Evolutionary conservation across 2,797 vertebrate genomes (phyloP), one percentile per base, ranked within the genome.

Genomic region (Sebastes baramenuke): DNA sequence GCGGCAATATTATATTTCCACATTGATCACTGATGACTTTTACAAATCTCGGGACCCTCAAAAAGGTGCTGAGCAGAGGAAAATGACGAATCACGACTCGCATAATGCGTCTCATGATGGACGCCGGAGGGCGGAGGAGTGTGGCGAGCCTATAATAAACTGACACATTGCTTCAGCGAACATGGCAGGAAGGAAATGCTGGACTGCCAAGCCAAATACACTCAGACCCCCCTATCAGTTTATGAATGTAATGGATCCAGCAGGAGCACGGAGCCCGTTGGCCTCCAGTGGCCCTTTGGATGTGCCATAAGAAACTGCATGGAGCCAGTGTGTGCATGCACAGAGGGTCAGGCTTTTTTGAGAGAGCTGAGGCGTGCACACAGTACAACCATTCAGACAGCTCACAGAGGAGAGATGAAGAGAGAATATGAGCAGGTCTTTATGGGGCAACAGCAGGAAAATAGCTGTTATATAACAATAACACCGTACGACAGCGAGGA

Each of bases 241-340:
- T 91, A 91, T 89, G 86, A 84, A 85, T 87, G 88, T 87, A 89
- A 93, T 79, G 74, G 83, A 87, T 87, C 75, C 89, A 89, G 89
- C 82, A 69, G 86, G 73, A 89, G 80, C 81, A 49, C 65, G 10
- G 84, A 87, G 92, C 71, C 58, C 20, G 72, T 18, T 80, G 75
- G 76, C 86, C 85, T 84, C 86, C 77, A 64, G 86, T 64, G 79
- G 83, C 69, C 77, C 70, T 83, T 65, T 77, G 46, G 83, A 86
- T 64, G 77, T 79, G 75, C 76, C 76, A 84, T 76, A 73, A 75
- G 83, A 78, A 79, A 64, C 78, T 46, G 76, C 79, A 25, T 6
- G 67, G 74, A 85, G 77, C 76, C 80, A 24, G 67, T 3, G 55
- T 29, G 67, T 3, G 6, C 49, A 56, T 24, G 29, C 64, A 68